phyloP scores from a whole-genome alignment of 2,113 vertebrate species.

The Cephalopterus ornatus region DNA sequence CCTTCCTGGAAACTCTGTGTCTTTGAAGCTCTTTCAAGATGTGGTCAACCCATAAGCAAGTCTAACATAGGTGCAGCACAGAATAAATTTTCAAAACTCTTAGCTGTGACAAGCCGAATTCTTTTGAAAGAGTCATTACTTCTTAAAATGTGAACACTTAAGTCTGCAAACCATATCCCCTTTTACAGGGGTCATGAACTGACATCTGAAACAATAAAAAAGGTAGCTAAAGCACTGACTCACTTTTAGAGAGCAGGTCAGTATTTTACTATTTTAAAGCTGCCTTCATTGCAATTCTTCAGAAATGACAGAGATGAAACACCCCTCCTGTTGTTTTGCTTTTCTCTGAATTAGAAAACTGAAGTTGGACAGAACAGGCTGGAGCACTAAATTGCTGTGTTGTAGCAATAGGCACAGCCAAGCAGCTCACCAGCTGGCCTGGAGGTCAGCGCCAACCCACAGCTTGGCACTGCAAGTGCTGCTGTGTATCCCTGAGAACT shows the following conservation, averaged over 20 bases:
- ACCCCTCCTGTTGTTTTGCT: accelerated
- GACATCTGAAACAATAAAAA: background rate
- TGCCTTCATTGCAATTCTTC: background rate
- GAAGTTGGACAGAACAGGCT: background rate
- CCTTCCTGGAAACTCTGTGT: background rate
- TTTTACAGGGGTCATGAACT: background rate
- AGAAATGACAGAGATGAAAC: background rate
- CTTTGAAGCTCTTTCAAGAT: background rate
- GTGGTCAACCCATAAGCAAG: background rate
- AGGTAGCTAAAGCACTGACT: background rate
- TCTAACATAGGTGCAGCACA: background rate
- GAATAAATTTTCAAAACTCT: background rate
- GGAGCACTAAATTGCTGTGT: background rate
- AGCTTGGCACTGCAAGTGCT: background rate
- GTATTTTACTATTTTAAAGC: background rate
- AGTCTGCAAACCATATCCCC: background rate
- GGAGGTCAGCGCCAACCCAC: background rate
- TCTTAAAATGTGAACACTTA: background rate
- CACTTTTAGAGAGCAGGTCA: background rate
- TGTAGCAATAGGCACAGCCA: background rate
- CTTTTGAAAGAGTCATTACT: background rate
- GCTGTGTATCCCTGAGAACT: background rate
- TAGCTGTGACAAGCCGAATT: background rate
- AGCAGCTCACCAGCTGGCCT: background rate
- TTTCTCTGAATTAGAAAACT: background rate